Conservation (phyloP, 2,888 invertebrate species). For the Cataglyphis cursor region DNA sequence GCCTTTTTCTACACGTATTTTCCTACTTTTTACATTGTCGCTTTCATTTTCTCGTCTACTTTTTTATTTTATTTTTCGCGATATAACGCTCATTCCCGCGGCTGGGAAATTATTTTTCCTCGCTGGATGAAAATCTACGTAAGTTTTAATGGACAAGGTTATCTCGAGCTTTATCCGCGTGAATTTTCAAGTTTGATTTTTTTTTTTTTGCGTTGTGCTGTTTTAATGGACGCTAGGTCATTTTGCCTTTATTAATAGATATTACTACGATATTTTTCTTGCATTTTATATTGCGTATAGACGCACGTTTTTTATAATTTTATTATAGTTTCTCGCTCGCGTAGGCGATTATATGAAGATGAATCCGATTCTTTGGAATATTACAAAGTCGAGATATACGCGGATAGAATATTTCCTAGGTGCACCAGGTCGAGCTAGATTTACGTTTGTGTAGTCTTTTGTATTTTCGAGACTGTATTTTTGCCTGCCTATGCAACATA, state of each 20-base stretch:
- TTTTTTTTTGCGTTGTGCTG: not conserved
- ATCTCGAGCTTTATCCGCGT: constrained; percentile 5
- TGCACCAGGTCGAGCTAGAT: constrained; percentile 62
- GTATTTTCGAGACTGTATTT: constrained; percentile 30
- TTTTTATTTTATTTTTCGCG: not conserved
- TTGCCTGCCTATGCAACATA: constrained; percentile 56
- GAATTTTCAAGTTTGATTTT: constrained; percentile 36
- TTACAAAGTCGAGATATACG: constrained; percentile 66
- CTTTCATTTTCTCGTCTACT: not conserved
- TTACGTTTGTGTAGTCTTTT: constrained; percentile 26
- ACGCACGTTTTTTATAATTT: not conserved
- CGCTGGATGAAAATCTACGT: constrained; percentile 14
- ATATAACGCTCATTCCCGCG: not conserved
- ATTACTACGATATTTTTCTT: constrained; percentile 11
- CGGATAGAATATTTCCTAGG: constrained; percentile 77
- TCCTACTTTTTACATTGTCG: not conserved
- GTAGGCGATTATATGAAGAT: constrained; percentile 66
- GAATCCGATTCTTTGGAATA: constrained; percentile 63
- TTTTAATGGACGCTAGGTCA: not conserved
- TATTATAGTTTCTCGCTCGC: constrained; percentile 56
- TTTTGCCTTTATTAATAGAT: not conserved
- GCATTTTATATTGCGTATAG: not conserved
- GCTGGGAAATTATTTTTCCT: constrained; percentile 35
- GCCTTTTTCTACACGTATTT: not conserved
- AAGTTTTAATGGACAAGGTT: constrained; percentile 37